phyloP scores from a whole-genome alignment of 1,140 invertebrate genomes.

The Drosophila punjabiensis region DNA sequence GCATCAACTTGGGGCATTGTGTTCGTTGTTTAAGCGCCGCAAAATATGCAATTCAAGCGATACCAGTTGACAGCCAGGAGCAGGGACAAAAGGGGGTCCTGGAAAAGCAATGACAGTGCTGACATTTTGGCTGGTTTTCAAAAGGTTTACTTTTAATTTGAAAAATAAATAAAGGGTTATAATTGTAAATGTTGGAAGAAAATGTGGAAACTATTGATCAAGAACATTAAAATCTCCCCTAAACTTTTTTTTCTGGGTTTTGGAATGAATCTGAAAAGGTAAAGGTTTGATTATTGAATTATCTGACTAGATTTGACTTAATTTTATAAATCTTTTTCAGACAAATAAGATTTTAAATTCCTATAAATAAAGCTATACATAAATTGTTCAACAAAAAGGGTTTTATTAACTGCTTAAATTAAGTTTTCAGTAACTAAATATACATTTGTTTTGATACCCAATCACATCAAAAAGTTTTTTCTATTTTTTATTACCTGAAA shows the following conservation, averaged over 20 bases:
- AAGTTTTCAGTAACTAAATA: not conserved
- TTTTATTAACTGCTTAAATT: not conserved
- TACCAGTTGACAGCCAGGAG: conserved; percentile 49
- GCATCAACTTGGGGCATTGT: conserved; percentile 62
- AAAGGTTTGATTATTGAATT: too few species aligned
- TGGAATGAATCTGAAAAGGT: too few species aligned
- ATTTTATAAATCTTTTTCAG: too few species aligned
- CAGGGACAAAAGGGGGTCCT: not conserved
- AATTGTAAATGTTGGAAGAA: not conserved
- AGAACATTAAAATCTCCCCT: too few species aligned
- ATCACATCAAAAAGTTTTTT: not conserved
- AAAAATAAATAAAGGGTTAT: not conserved
- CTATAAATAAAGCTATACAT: too few species aligned
- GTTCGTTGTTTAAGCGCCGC: conserved; percentile 69
- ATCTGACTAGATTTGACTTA: too few species aligned
- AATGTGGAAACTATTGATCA: not conserved
- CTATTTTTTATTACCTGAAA: not conserved
- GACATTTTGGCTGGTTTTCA: not conserved
- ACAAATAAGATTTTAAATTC: too few species aligned
- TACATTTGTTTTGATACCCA: not conserved
- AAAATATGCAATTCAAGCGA: conserved; percentile 74
- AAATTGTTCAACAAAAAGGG: too few species aligned
- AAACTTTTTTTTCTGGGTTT: too few species aligned
- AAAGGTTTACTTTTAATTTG: not conserved
- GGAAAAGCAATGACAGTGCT: conserved; percentile 2